Evolutionary conservation across 2,888 invertebrate species (phyloP).

Genomic region (Drosophila seclusa): DNA sequence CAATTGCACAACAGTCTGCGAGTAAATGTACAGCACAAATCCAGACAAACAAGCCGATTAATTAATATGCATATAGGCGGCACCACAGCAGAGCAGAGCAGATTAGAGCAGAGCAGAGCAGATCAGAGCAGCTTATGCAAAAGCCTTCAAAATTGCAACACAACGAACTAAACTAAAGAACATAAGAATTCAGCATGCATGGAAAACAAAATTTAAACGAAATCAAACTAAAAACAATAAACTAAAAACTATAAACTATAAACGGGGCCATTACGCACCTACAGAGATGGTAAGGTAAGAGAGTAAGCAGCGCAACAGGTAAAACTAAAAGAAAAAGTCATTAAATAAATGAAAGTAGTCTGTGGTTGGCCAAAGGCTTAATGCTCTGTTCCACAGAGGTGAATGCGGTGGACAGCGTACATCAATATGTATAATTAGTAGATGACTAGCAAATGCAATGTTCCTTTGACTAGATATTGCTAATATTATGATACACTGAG

Average conservation of each 20-base stretch:
- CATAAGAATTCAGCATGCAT: slow-evolving; percentile 21
- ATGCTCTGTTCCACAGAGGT: background rate
- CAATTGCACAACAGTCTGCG: slow-evolving; percentile 46
- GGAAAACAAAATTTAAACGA: slow-evolving; percentile 8
- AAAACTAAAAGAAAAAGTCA: background rate
- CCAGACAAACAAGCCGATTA: slow-evolving; percentile 38
- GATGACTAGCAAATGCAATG: background rate
- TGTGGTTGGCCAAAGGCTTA: background rate
- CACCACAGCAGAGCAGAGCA: slow-evolving; percentile 28
- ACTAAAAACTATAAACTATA: background rate
- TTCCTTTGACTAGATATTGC: background rate
- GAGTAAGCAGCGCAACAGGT: background rate
- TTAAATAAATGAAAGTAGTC: background rate
- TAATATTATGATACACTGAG: background rate
- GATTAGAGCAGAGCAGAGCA: background rate
- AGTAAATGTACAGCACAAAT: slow-evolving; percentile 43
- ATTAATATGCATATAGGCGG: slow-evolving; percentile 8
- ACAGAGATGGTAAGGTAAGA: slow-evolving; percentile 7
- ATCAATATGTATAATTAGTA: background rate
- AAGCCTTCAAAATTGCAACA: slow-evolving; percentile 28
- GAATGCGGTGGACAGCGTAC: background rate
- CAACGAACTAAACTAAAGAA: slow-evolving; percentile 11
- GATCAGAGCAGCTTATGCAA: slow-evolving; percentile 12
- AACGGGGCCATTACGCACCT: background rate
- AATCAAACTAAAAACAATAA: slow-evolving; percentile 15